phyloP scores from a whole-genome alignment of 2,113 vertebrate species.

The Chrysochloris asiatica region DNA sequence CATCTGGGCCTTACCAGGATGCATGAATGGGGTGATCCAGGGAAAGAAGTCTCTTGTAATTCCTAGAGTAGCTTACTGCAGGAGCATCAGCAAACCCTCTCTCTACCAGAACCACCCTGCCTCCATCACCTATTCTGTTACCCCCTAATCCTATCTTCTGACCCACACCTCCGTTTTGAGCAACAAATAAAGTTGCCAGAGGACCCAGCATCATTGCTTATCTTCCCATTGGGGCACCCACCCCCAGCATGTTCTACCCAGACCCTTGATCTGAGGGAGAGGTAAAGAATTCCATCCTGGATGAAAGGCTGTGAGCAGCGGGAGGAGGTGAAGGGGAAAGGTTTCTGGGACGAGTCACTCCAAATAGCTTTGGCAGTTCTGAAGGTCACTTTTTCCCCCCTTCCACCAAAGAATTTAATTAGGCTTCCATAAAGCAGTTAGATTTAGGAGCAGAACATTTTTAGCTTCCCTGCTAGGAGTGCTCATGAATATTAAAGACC shows the following conservation, averaged over 20 bases:
- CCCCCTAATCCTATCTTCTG: neutral
- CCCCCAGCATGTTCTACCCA: neutral
- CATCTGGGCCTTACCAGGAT: neutral
- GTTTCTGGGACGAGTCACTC: slow-evolving; percentile 24
- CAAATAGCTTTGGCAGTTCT: slow-evolving; percentile 36
- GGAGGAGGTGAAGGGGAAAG: neutral
- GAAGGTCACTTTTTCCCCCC: slow-evolving; percentile 73
- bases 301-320: neutral
- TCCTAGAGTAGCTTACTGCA: neutral
- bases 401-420: slow-evolving; percentile 72
- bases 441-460: slow-evolving; percentile 78
- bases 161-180: neutral
- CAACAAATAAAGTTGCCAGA: neutral
- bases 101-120: no score
- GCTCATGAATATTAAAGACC: slow-evolving; percentile 80
- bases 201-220: no score
- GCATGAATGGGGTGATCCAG: rapidly evolving
- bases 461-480: slow-evolving; percentile 75
- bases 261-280: neutral
- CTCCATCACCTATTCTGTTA: neutral
- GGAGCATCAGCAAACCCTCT: no score
- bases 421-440: slow-evolving; percentile 72
- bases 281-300: neutral
- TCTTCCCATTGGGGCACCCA: neutral
- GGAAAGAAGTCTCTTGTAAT: neutral